These are phyloP conservation scores for Drepanosiphum platanoidis DNA, from an alignment of 2,888 invertebrate species.

Conservation along the genomic window DNA sequence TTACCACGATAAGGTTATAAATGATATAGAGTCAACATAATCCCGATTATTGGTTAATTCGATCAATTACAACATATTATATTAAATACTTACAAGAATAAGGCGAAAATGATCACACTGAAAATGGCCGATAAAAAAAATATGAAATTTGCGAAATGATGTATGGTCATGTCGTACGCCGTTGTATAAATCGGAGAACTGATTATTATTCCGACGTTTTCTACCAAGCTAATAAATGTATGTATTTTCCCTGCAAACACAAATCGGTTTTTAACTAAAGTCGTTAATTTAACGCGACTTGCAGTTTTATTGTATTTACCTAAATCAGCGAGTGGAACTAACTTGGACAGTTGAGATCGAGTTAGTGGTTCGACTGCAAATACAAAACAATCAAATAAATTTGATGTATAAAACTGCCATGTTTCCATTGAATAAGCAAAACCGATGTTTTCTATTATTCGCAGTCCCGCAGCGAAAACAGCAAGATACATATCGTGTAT, in stretches of 20 bases:
- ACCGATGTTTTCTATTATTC: conserved; percentile 65
- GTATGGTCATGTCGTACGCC: conserved; percentile 72
- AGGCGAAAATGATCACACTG: conserved; percentile 9
- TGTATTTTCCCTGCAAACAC: conserved; percentile 73
- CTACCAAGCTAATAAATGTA: conserved; percentile 75
- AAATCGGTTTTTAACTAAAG: neutral
- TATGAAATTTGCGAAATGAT: conserved; percentile 39
- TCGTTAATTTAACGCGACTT: neutral
- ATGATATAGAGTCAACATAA: too few relatives aligned
- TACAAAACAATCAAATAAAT: conserved; percentile 69
- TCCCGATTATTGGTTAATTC: too few relatives aligned
- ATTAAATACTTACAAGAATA: conserved; percentile 47
- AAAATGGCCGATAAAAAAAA: conserved; percentile 39
- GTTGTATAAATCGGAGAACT: conserved; percentile 74
- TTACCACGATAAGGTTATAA: neutral
- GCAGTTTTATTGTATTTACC: conserved; percentile 68
- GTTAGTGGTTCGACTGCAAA: conserved; percentile 69
- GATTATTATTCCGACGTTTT: conserved; percentile 73
- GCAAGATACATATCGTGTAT: conserved; percentile 65
- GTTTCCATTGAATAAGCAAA: conserved; percentile 69
- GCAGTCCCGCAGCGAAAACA: conserved; percentile 64
- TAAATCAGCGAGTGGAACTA: conserved; percentile 72
- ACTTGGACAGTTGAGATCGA: conserved; percentile 73
- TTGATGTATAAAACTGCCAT: conserved; percentile 47
- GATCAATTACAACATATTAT: too few relatives aligned